Evolutionary conservation across 2,113 vertebrate genomes (phyloP).

Genomic region (Chrysochloris asiatica): DNA sequence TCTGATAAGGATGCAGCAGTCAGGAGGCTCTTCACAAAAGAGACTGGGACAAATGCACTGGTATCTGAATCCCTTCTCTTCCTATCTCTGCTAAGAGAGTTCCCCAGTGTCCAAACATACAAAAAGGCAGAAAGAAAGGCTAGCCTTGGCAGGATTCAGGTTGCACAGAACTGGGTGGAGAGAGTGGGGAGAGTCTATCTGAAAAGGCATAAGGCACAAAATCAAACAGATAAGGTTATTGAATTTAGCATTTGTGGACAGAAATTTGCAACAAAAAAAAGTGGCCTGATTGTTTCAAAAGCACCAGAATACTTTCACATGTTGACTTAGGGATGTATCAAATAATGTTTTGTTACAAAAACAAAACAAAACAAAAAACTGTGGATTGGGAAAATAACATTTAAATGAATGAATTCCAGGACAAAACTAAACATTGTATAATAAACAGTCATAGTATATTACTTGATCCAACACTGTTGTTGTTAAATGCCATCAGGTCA

Average conservation of each 20-base stretch:
- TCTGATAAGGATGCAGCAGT: too few relatives aligned
- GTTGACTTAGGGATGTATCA: not conserved
- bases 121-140: not conserved
- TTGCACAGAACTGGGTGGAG: not conserved
- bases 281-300: not conserved
- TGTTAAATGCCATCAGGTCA: too few relatives aligned
- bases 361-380: not conserved
- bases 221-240: not conserved
- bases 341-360: not conserved
- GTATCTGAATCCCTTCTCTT: too few relatives aligned
- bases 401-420: not conserved
- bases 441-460: not conserved
- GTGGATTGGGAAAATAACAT: not conserved
- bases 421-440: not conserved
- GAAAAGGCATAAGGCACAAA: not conserved
- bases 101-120: not conserved
- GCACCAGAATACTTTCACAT: too few relatives aligned
- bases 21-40: too few relatives aligned
- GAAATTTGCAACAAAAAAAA: not conserved
- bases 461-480: too few relatives aligned
- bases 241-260: not conserved
- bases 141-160: not conserved
- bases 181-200: not conserved
- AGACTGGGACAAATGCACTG: too few relatives aligned
- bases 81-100: too few relatives aligned